phyloP scores from a whole-genome alignment of 2,797 vertebrate species.

The Enteromius thamalakanensis region DNA sequence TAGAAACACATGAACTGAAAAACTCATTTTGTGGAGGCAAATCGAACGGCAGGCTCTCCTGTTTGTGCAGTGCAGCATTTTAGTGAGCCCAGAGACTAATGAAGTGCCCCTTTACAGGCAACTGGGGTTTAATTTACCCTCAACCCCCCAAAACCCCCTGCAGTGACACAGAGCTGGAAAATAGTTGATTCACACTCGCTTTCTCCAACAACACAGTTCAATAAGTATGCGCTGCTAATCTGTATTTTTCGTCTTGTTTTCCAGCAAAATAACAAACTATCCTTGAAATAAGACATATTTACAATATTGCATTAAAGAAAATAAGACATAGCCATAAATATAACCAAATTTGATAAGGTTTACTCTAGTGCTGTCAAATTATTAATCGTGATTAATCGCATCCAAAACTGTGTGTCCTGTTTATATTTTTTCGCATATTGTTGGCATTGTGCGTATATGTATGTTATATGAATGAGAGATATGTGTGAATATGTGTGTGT shows the following conservation, averaged over 20 bases:
- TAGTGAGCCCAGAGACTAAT: conserved; percentile 71
- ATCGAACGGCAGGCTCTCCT: conserved; percentile 44
- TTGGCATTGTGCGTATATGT: not conserved
- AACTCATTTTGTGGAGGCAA: conserved; percentile 52
- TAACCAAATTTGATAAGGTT: not conserved
- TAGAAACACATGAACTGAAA: conserved; percentile 16
- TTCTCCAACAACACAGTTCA: conserved; percentile 14
- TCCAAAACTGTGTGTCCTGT: no score
- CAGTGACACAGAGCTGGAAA: conserved; percentile 29
- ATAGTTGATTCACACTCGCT: conserved; percentile 10
- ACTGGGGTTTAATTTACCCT: conserved; percentile 66
- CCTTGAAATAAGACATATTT: not conserved
- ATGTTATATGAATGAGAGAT: conserved; percentile 13
- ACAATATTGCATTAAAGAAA: not conserved
- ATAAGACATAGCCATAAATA: not conserved
- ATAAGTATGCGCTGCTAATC: not conserved
- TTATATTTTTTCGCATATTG: no score
- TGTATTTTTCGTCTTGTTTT: not conserved
- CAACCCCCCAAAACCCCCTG: conserved; percentile 47
- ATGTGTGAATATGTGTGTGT: conserved; percentile 30
- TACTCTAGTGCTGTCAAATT: not conserved
- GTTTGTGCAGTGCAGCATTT: conserved; percentile 55
- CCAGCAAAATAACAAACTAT: not conserved
- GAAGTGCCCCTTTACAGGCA: conserved; percentile 68
- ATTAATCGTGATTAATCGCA: no score